Evolutionary conservation across 2,113 vertebrate genomes (phyloP), one percentile per base, ranked within the genome.

Genomic region (Otolemur garnettii): DNA sequence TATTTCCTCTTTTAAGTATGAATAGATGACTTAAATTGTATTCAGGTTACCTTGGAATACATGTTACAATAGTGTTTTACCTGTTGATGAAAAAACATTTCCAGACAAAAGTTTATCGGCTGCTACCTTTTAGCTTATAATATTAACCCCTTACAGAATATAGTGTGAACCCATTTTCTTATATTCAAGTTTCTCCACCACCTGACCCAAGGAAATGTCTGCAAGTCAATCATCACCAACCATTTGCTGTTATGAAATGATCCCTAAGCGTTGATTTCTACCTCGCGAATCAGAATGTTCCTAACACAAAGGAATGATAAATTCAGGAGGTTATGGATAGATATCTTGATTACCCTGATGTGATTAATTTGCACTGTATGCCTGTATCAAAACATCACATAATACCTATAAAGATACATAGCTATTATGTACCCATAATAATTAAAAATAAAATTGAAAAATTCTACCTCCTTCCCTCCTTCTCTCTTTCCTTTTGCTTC

Each of bases 51-150:
- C 53, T 55, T 92, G 80, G 53, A 93, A 93, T 87, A 82, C 24
- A 42, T 35, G 86, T 17, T 62, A 33, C 62, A 77, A 90, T 50
- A 80, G 64, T 42, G 42, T 81, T 95, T 97, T 92, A 77, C 72
- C 71, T 96, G 53, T 93, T 69, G 71, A 64, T 35, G 69, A 92
- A 88, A 84, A 92, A 19, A 60, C 89, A 66, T 92, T 94, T 93
- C 35, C 33, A 64, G 78, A 89, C 42, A 59, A 94, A 90, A 83
- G 68, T 24, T 80, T 94, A 97, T 91, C 85, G 55, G 86, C 82
- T 88, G 28, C 60, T 90, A 91, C 35, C 57, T 91, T 86, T 78
- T 91, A 95, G 88, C 42, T 79, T 90, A 87, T 93, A 92, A 93
- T 94, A 85, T 88, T 87, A 82, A 89, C 80, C 10, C n/a, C 45